A percentile compares a stretch with the other conserved stretches of the same genome.
Conservation (phyloP, 2,888 invertebrate genomes). For the Sminthurides aquaticus region DNA sequence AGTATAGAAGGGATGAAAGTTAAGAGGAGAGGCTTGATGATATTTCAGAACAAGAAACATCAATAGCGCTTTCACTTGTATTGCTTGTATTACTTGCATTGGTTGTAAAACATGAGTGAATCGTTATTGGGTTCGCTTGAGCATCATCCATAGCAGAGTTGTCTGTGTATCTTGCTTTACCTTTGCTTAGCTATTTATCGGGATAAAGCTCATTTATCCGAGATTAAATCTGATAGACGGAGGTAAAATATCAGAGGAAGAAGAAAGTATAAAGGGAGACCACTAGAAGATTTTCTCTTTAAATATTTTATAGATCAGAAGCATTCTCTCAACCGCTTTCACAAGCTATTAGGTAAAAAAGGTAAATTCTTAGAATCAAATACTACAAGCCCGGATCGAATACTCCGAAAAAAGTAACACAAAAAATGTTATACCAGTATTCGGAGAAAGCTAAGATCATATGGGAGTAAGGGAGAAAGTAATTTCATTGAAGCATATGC, state of each 20-base stretch:
- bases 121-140: too few relatives aligned
- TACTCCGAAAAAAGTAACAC: too few relatives aligned
- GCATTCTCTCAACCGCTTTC: not conserved
- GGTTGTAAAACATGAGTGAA: too few relatives aligned
- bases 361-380: not conserved
- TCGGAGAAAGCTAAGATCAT: too few relatives aligned
- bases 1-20: slow-evolving; percentile 11
- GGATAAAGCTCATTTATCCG: not conserved
- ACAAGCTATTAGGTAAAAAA: not conserved
- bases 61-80: slow-evolving; percentile 4
- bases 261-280: not conserved
- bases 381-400: too few relatives aligned
- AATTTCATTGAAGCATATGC: too few relatives aligned
- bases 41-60: not conserved
- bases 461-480: too few relatives aligned
- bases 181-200: not conserved
- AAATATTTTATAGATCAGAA: not conserved
- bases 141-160: too few relatives aligned
- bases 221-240: not conserved
- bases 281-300: not conserved
- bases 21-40: not conserved
- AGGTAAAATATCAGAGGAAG: not conserved
- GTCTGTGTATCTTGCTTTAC: too few relatives aligned
- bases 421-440: too few relatives aligned
- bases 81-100: too few relatives aligned